Percentiles rank a stretch among this genome's conserved stretches.
Conservation (phyloP, 2,888 invertebrate species). For the Drosophila antonietae region DNA sequence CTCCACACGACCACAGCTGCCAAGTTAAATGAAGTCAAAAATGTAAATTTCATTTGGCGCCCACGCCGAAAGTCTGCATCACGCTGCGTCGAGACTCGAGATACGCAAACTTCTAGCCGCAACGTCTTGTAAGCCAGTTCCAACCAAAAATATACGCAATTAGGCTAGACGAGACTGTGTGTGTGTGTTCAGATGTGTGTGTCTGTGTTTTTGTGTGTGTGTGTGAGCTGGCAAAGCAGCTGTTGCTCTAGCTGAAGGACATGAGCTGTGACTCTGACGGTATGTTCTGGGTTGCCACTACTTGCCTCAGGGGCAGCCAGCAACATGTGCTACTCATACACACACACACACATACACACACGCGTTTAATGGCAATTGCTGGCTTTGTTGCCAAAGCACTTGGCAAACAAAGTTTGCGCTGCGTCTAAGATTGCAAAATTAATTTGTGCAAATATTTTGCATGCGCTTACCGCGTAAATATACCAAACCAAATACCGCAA, state of each 20-base stretch:
- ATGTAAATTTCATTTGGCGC: constrained; percentile 74
- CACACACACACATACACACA: not conserved
- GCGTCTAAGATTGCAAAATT: constrained; percentile 40
- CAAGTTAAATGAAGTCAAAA: constrained; percentile 77
- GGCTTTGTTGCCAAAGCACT: constrained; percentile 36
- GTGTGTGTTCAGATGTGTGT: not conserved
- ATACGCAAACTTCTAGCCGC: constrained; percentile 45
- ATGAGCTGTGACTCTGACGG: constrained; percentile 23
- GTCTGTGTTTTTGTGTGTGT: constrained; percentile 6
- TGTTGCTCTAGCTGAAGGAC: constrained; percentile 60
- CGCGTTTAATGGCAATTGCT: constrained; percentile 61
- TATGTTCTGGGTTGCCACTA: constrained; percentile 29
- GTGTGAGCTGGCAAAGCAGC: constrained; percentile 47
- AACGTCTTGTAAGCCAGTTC: constrained; percentile 55
- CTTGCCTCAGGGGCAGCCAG: constrained; percentile 41
- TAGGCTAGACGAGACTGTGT: constrained; percentile 37
- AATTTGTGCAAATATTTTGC: constrained; percentile 44
- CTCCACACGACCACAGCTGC: constrained; percentile 33
- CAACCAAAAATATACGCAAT: constrained; percentile 58
- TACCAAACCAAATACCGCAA: constrained; percentile 7
- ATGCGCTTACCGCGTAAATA: constrained; percentile 16
- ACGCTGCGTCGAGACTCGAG: constrained; percentile 19
- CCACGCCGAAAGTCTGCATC: constrained; percentile 35
- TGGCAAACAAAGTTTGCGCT: constrained; percentile 37
- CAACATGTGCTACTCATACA: constrained; percentile 60